A percentile compares a stretch with the other conserved stretches of the same genome.
Conservation (phyloP, 2,888 invertebrate species). For the Cactoblastis cactorum region DNA sequence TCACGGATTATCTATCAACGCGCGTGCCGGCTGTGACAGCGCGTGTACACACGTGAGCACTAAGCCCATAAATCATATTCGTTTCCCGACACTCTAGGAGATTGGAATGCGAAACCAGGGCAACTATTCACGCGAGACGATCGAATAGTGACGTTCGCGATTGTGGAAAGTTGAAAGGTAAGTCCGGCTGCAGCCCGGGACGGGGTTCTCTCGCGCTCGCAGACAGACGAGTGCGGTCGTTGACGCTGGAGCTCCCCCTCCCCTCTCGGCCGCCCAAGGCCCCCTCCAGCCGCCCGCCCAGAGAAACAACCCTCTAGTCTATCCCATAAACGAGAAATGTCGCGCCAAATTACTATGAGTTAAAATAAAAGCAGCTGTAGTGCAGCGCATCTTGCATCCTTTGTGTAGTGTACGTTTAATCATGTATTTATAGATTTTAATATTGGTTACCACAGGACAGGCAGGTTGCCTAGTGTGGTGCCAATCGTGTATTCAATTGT, state of each 20-base stretch:
- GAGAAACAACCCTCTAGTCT: slow-evolving; percentile 50
- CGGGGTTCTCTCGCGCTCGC: slow-evolving; percentile 61
- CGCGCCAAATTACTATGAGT: slow-evolving; percentile 36
- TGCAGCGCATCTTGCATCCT: too few species aligned
- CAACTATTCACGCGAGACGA: slow-evolving; percentile 17
- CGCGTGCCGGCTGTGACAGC: slow-evolving; percentile 24
- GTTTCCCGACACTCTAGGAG: not conserved
- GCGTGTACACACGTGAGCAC: slow-evolving; percentile 33
- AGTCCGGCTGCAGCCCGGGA: slow-evolving; percentile 45
- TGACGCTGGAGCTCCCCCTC: slow-evolving; percentile 67
- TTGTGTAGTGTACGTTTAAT: too few species aligned
- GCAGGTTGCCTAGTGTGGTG: too few species aligned
- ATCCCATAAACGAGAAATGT: slow-evolving; percentile 32
- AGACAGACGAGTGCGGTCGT: slow-evolving; percentile 74
- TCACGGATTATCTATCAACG: slow-evolving; percentile 48
- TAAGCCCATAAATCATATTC: slow-evolving; percentile 2
- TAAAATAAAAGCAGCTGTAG: slow-evolving; percentile 27
- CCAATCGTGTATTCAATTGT: too few species aligned
- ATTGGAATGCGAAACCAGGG: not conserved
- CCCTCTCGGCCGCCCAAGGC: slow-evolving; percentile 48
- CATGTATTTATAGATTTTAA: too few species aligned
- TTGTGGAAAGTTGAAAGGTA: slow-evolving; percentile 40
- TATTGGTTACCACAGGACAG: too few species aligned
- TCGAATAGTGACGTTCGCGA: slow-evolving; percentile 23
- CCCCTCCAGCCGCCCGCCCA: slow-evolving; percentile 73